Evolutionary conservation across 1,140 invertebrate species (phyloP).

Genomic region (Heliothis subflexa): DNA sequence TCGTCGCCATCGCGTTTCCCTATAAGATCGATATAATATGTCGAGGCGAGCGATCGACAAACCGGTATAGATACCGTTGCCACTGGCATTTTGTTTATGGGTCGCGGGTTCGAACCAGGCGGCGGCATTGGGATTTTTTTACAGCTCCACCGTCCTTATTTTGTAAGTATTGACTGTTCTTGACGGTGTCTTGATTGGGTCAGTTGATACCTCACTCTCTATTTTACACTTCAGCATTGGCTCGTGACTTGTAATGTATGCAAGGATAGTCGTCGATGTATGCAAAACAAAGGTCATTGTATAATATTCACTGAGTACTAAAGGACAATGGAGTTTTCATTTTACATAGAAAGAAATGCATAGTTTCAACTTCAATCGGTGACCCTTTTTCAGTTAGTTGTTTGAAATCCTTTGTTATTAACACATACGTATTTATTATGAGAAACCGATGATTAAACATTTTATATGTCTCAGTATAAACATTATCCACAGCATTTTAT

Average conservation of each 20-base stretch:
- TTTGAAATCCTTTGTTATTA: too few species aligned
- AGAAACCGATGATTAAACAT: too few species aligned
- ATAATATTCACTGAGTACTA: slow-evolving; percentile 4
- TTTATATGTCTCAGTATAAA: too few species aligned
- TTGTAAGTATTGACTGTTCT: not conserved
- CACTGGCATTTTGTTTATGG: slow-evolving; percentile 61
- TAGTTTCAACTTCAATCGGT: not conserved
- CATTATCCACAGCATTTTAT: too few species aligned
- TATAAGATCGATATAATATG: slow-evolving; percentile 37
- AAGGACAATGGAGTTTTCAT: slow-evolving; percentile 5
- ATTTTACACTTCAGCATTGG: not conserved
- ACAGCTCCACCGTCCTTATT: slow-evolving; percentile 14
- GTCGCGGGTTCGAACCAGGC: slow-evolving; percentile 54
- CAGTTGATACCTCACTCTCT: not conserved
- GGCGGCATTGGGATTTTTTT: slow-evolving; percentile 34
- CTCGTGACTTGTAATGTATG: too few species aligned
- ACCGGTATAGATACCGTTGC: slow-evolving; percentile 61
- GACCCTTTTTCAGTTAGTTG: not conserved
- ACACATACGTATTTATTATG: too few species aligned
- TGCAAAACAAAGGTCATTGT: slow-evolving; percentile 30
- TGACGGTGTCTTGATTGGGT: not conserved
- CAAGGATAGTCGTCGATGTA: not conserved
- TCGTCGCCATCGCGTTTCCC: slow-evolving; percentile 4
- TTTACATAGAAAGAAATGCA: slow-evolving; percentile 9
- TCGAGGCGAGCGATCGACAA: slow-evolving; percentile 41